Evolutionary conservation across 1,140 invertebrate genomes (phyloP).

Genomic region (Wiebesia pumilae): DNA sequence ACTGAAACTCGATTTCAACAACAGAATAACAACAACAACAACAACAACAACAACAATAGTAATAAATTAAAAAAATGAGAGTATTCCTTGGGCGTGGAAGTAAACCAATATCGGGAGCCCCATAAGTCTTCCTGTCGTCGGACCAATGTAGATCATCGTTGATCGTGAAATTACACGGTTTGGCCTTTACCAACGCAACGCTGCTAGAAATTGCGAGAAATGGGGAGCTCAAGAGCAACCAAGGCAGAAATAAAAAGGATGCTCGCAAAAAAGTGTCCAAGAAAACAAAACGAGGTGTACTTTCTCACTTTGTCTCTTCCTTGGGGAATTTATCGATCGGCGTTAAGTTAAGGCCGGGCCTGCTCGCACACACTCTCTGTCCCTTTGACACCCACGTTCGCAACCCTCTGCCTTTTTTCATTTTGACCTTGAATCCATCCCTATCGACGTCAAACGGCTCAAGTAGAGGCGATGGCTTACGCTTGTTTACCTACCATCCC

Average conservation of each 20-base stretch:
- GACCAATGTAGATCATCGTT: neutral
- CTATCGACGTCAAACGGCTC: neutral
- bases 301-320: conserved; percentile 17
- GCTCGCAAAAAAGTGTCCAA: neutral
- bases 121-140: neutral
- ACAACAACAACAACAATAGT: too few relatives aligned
- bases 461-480: neutral
- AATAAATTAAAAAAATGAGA: neutral
- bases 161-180: neutral
- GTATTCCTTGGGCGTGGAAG: neutral
- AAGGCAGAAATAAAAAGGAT: neutral
- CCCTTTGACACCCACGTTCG: neutral
- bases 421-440: conserved; percentile 30
- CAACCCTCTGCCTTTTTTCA: neutral
- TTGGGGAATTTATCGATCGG: conserved; percentile 54
- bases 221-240: neutral
- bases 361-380: neutral
- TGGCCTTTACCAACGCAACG: neutral
- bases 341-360: conserved; percentile 12
- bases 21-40: neutral
- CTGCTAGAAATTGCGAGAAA: neutral
- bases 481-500: conserved; percentile 30
- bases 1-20: neutral
- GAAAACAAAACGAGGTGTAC: neutral
- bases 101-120: neutral